A percentile compares a stretch with the other conserved stretches of the same genome.
Conservation (phyloP, 92 coral and sea anemone genomes). For the Scolanthus callimorphus region DNA sequence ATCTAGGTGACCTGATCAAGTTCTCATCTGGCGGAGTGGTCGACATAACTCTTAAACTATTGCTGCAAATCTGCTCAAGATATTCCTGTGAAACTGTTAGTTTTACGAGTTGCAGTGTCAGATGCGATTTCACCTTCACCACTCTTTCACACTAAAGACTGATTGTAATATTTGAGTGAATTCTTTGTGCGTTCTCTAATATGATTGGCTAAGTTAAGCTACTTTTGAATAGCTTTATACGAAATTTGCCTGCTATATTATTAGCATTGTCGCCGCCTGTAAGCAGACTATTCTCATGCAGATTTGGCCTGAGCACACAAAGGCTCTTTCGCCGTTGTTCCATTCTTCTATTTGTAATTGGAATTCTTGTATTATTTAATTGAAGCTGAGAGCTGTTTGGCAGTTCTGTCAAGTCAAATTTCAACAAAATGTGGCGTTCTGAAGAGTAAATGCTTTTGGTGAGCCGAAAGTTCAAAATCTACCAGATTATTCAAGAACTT, state of each 20-base stretch:
- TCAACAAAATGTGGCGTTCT: neutral
- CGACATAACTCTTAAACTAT: too few relatives aligned
- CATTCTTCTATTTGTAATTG: constrained; percentile 36
- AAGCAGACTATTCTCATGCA: constrained; percentile 49
- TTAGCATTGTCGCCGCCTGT: constrained; percentile 45
- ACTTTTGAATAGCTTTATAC: constrained; percentile 23
- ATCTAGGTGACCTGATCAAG: constrained; percentile 74
- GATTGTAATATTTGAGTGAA: constrained; percentile 38
- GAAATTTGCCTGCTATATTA: constrained; percentile 30
- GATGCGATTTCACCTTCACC: constrained; percentile 74
- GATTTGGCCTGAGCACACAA: constrained; percentile 35
- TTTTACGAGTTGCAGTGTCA: constrained; percentile 71
- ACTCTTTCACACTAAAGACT: constrained; percentile 47
- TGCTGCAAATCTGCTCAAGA: too few relatives aligned
- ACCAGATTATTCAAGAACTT: too few relatives aligned
- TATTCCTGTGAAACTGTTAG: constrained; percentile 69
- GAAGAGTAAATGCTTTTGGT: too few relatives aligned
- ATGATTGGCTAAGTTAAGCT: constrained; percentile 58
- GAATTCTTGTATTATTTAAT: constrained; percentile 19
- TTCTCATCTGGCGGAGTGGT: constrained; percentile 48
- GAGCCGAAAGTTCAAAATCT: neutral
- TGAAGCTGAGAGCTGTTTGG: constrained; percentile 3
- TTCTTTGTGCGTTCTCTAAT: constrained; percentile 18
- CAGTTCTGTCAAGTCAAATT: constrained; percentile 4
- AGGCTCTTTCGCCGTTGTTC: constrained; percentile 33